Evolutionary conservation across 2,888 invertebrate species (phyloP).

Genomic region (Drosophila gaucha): DNA sequence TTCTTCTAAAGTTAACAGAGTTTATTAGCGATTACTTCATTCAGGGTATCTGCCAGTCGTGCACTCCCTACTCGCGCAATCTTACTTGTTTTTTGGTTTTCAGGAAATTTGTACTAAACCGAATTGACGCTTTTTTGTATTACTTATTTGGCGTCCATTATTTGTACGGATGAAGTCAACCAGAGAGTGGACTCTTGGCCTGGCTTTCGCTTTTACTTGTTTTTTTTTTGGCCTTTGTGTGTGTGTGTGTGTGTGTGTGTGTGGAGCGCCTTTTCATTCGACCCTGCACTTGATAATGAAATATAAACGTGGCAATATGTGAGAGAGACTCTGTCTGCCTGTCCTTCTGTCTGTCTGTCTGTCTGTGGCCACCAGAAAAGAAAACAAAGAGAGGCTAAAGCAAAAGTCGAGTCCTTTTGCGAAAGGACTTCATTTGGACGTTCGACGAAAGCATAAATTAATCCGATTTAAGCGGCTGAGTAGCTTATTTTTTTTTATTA

Average conservation of each 20-base stretch:
- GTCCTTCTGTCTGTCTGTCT: constrained; percentile 16
- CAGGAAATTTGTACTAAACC: constrained; percentile 70
- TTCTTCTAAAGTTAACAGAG: too few species aligned
- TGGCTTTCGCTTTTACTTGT: constrained; percentile 37
- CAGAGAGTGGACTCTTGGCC: constrained; percentile 31
- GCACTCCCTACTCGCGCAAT: background rate
- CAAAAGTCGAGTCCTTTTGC: constrained; percentile 21
- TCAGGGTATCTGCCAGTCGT: background rate
- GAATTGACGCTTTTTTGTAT: constrained; percentile 74
- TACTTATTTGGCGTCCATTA: constrained; percentile 75
- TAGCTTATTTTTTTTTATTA: constrained; percentile 70
- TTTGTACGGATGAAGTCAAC: constrained; percentile 64
- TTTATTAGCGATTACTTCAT: too few species aligned
- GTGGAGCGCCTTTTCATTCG: constrained; percentile 51
- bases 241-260: constrained; percentile 6
- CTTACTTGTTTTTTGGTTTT: constrained; percentile 13
- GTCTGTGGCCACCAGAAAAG: constrained; percentile 17
- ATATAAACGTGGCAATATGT: constrained; percentile 66
- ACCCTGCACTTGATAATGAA: constrained; percentile 73
- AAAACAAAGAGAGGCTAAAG: constrained; percentile 12
- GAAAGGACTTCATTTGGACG: constrained; percentile 54
- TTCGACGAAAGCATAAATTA: constrained; percentile 80
- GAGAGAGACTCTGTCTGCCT: constrained; percentile 13
- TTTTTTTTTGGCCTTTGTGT: constrained; percentile 47
- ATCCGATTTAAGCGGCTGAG: constrained; percentile 82